Evolutionary conservation across 1,140 invertebrate genomes (phyloP).

Genomic region (Nebria ingens): DNA sequence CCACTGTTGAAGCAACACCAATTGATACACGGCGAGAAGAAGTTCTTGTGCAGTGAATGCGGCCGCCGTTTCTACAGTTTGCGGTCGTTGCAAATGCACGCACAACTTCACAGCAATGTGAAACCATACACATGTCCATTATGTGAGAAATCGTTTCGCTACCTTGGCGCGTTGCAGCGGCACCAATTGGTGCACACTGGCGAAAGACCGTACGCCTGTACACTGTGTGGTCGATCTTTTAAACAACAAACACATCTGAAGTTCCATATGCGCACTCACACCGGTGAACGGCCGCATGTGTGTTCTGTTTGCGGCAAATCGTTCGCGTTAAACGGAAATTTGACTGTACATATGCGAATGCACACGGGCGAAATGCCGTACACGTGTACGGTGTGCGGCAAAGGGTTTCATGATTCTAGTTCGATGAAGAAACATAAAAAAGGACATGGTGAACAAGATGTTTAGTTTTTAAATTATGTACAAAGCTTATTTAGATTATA

Average conservation of each 20-base stretch:
- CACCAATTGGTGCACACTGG: constrained; percentile 20
- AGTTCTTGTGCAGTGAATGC: neutral
- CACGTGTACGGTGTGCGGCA: constrained; percentile 26
- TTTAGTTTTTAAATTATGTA: neutral
- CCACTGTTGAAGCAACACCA: neutral
- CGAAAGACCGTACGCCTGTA: constrained; percentile 30
- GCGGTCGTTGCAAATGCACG: neutral
- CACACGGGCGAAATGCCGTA: constrained; percentile 32
- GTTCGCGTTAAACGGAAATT: constrained; percentile 21
- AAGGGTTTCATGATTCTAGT: constrained; percentile 31
- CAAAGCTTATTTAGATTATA: neutral
- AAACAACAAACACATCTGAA: constrained; percentile 18
- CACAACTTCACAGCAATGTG: neutral
- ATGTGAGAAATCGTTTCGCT: neutral
- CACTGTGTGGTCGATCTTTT: constrained; percentile 35
- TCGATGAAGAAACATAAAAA: constrained; percentile 25
- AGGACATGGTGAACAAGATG: constrained; percentile 9
- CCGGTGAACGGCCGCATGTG: constrained; percentile 31
- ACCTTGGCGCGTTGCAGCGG: neutral
- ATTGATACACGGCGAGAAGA: neutral
- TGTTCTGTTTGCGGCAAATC: constrained; percentile 30
- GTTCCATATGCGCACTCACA: constrained; percentile 26
- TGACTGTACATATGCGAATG: constrained; percentile 29
- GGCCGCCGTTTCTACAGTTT: neutral
- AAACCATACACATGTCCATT: neutral